Conservation (phyloP, 2,888 invertebrate genomes). For the Eupithecia exiguata region DNA sequence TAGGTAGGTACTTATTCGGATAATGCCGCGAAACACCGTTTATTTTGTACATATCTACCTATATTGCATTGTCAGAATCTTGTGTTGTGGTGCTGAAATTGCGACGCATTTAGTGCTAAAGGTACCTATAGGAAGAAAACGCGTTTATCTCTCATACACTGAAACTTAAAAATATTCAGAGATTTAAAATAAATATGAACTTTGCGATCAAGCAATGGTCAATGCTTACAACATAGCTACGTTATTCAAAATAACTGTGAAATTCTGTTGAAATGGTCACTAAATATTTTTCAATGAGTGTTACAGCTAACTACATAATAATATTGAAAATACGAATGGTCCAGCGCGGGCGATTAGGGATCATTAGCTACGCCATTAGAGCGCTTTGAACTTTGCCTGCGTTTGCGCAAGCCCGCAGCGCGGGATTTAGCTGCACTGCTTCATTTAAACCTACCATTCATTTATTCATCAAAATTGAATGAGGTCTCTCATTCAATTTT, state of each 20-base stretch:
- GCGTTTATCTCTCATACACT: neutral
- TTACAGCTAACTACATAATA: slow-evolving; percentile 12
- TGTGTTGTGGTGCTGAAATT: neutral
- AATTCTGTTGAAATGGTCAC: neutral
- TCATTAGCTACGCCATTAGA: slow-evolving; percentile 25
- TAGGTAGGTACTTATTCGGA: neutral
- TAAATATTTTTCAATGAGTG: neutral
- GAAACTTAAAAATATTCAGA: neutral
- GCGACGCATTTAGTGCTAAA: too few relatives aligned
- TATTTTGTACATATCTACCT: too few relatives aligned
- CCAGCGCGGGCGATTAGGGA: slow-evolving; percentile 25
- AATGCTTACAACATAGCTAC: neutral
- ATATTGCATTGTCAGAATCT: neutral
- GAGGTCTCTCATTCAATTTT: neutral
- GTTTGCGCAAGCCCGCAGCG: slow-evolving; percentile 25
- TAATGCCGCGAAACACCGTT: neutral
- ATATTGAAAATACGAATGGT: slow-evolving; percentile 23
- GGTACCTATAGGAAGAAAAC: too few relatives aligned
- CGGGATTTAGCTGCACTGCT: neutral
- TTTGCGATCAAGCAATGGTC: neutral
- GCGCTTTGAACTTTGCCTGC: slow-evolving; percentile 31
- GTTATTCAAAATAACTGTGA: neutral
- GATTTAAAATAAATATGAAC: neutral
- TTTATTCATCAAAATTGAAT: slow-evolving; percentile 10
- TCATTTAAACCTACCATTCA: slow-evolving; percentile 5